These are phyloP conservation scores for Lycopodina hypogea DNA, from an alignment of 37 sponge, comb jelly and placozoan genomes.

Conservation along the genomic window DNA sequence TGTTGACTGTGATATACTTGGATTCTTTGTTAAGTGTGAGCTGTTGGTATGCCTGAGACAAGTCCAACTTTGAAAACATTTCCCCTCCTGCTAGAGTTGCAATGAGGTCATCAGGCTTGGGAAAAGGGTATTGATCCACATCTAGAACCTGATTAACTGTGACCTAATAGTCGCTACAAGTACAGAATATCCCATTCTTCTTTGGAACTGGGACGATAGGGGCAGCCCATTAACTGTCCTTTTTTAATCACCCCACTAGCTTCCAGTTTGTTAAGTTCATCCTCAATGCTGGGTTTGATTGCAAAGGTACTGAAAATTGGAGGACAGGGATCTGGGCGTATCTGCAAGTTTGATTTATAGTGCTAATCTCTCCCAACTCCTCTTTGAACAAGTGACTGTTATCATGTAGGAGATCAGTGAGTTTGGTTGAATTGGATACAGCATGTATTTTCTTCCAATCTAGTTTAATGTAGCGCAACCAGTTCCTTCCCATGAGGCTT, in stretches of 20 bases:
- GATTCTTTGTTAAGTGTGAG: conserved; percentile 17
- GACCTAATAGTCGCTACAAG: conserved; percentile 53
- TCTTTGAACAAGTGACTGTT: no score
- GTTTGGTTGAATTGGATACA: no score
- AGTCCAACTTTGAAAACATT: conserved; percentile 34
- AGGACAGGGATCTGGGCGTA: no score
- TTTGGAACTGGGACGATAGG: conserved; percentile 57
- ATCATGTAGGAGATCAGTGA: no score
- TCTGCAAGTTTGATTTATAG: no score
- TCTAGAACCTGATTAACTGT: conserved; percentile 49
- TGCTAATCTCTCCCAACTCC: no score
- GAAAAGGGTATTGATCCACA: conserved; percentile 45
- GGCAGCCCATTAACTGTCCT: conserved; percentile 49
- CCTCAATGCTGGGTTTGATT: conserved; percentile 8
- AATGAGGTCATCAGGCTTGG: conserved; percentile 33
- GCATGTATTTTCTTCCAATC: conserved; percentile 2
- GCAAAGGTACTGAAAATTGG: conserved; percentile 4
- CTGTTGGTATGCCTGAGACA: conserved; percentile 38
- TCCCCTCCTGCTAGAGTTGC: conserved; percentile 22
- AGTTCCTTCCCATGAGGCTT: no score
- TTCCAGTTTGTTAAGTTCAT: conserved; percentile 26
- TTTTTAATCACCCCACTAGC: conserved; percentile 25
- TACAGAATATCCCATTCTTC: conserved; percentile 25
- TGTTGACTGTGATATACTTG: background rate
- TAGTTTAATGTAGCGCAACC: background rate